Base-by-base conservation (phyloP, 2,888 invertebrate genomes). In the Meganola albula region DNA sequence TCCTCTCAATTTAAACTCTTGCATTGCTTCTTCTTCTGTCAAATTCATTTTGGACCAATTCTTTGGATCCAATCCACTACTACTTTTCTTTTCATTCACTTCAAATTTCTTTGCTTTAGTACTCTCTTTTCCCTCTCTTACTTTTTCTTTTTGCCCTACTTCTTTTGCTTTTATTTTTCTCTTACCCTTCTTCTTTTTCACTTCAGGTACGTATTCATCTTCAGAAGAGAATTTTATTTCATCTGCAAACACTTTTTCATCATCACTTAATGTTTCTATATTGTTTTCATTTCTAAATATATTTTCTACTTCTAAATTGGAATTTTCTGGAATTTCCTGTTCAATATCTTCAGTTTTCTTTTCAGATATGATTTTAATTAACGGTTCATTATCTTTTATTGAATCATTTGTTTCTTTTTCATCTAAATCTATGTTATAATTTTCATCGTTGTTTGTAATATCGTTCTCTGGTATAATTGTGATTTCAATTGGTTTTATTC, bases 21-120 rank as follows among this genome's bases (percentile, higher is more conserved):
- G 60, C 2, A 74, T 14, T 1, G 82, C 83, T 14, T 79, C 69
- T 2, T 77, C 71, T 30, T 83, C 83, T 0, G 54, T 54, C 34
- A 83, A 50, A 22, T 51, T 63, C 7, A 61, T 58, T 13, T 68
- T 65, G 31, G 68, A 61, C 82, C 82, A 83, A 46, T 73, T 61
- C 4, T 52, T 53, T 1, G 62, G 55, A 42, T 77, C 67, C 2
- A 52, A 34, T 4, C 18, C 2, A 30, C 25, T 32, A 30, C 25
- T 32, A n/a, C 16, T 21, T 13, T 21, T 18, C 2, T 5, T 7
- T 10, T 3, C 7, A 0, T 3, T 10, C 14, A 13, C 11, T 26
- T 36, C 36, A 7, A 41, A 46, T 13, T 11, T 38, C 21, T 16
- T 34, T 1, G 14, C 5, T 22, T 42, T 44, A 3, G 1, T 4